These are phyloP conservation scores for Eupsilia transversa DNA, from an alignment of 2,888 invertebrate genomes.

Conservation along the genomic window DNA sequence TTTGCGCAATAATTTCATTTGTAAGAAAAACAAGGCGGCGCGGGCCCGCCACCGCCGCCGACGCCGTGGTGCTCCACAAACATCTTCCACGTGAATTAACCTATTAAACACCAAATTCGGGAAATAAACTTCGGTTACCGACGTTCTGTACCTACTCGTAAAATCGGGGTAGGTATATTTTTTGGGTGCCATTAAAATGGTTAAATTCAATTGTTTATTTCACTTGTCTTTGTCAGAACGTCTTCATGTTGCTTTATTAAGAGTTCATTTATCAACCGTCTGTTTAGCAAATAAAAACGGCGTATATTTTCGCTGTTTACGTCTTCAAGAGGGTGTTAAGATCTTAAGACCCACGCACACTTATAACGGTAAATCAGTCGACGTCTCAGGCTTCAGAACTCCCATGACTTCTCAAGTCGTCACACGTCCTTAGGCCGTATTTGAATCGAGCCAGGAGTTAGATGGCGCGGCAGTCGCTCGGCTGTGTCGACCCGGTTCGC, in stretches of 20 bases:
- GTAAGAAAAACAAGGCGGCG: slow-evolving; percentile 86
- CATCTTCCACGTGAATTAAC: slow-evolving; percentile 88
- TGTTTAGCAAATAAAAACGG: slow-evolving; percentile 41
- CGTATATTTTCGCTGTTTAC: slow-evolving; percentile 46
- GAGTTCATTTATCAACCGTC: slow-evolving; percentile 43
- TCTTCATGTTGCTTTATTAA: slow-evolving; percentile 46
- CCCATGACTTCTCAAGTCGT: slow-evolving; percentile 58
- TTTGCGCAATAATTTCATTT: slow-evolving; percentile 89
- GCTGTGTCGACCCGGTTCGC: slow-evolving; percentile 75
- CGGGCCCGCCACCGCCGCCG: slow-evolving; percentile 47
- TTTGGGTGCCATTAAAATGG: slow-evolving; percentile 70
- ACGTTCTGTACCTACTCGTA: slow-evolving; percentile 71
- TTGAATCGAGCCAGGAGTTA: slow-evolving; percentile 61
- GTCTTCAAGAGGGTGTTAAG: slow-evolving; percentile 47
- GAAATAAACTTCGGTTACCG: slow-evolving; percentile 83
- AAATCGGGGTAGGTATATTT: slow-evolving; percentile 73
- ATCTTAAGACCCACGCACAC: slow-evolving; percentile 41
- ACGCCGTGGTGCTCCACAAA: slow-evolving; percentile 78
- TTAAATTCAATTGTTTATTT: slow-evolving; percentile 54
- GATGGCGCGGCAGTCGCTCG: slow-evolving; percentile 58
- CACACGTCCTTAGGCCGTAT: slow-evolving; percentile 63
- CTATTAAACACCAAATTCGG: slow-evolving; percentile 85
- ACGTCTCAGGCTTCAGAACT: slow-evolving; percentile 49
- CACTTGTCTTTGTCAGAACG: slow-evolving; percentile 42
- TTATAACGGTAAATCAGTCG: slow-evolving; percentile 60